Evolutionary conservation across 2,888 invertebrate genomes (phyloP).

Genomic region (Pheosia gnoma): DNA sequence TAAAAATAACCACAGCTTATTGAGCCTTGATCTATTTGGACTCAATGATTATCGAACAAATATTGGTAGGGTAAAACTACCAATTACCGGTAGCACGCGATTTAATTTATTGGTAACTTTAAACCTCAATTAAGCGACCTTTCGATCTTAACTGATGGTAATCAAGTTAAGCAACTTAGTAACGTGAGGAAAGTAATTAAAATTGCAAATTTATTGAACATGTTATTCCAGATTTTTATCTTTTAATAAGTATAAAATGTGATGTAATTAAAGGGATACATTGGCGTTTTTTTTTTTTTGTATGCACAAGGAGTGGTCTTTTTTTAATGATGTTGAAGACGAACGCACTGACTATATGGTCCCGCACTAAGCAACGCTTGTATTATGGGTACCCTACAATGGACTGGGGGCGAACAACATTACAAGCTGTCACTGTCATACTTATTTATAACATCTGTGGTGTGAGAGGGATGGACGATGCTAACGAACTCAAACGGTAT

Average conservation of each 20-base stretch:
- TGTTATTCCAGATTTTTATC: background rate
- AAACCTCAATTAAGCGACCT: background rate
- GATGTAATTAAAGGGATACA: background rate
- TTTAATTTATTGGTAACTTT: background rate
- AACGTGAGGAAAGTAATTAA: background rate
- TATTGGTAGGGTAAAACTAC: slow-evolving; percentile 1
- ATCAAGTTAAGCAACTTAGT: slow-evolving; percentile 1
- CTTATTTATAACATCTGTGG: too few relatives aligned
- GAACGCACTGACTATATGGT: too few relatives aligned
- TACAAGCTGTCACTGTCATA: too few relatives aligned
- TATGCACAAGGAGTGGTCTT: background rate
- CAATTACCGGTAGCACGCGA: background rate
- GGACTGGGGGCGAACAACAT: too few relatives aligned
- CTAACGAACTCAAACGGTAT: too few relatives aligned
- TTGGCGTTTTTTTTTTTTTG: background rate
- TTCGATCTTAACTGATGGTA: background rate
- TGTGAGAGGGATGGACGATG: too few relatives aligned
- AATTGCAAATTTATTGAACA: background rate
- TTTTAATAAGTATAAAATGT: background rate
- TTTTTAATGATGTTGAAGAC: too few relatives aligned
- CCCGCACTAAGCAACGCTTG: too few relatives aligned
- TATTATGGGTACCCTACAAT: too few relatives aligned
- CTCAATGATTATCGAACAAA: background rate
- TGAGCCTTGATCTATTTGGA: background rate
- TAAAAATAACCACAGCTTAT: background rate